Base-by-base conservation (phyloP, 1,140 invertebrate genomes). In the Coelopa frigida region DNA sequence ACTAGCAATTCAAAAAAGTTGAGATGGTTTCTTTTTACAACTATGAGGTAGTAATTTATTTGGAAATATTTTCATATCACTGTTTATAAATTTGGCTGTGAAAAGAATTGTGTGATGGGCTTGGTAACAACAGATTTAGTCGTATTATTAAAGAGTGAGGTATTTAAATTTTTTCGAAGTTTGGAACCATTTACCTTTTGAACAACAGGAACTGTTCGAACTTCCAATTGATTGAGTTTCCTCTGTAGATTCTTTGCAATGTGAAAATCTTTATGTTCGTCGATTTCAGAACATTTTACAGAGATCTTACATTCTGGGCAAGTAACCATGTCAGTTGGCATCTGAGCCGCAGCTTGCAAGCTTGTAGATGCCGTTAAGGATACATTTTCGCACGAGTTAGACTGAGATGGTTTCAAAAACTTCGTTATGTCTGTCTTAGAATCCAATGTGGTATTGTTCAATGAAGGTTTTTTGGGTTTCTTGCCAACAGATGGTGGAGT, bases 181-280 rank as follows among this genome's bases (percentile, higher is more conserved):
- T 18, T 21, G 15, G 18, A 17, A 7, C 56, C 40, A 0, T 44
- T 54, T 7, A 27, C 29, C 27, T 58, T 63, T 18, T 60, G 62
- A 10, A 21, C 33, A 12, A 43, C 39, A 7, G 26, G 18, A 8
- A 59, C 50, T 5, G 46, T 54, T 18, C 52, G 54, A 21, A 59
- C 48, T 22, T 66, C 55, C 18, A 62, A 47, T 22, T 61, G 55
- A 32, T 66, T 66, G 0, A 66, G 41, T 39, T 66, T 48, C 0
- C 58, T 55, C 33, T 68, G 82, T 24, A 87, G 56, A 55, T 75
- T 77, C 56, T 79, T 79, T 4, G 84, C 84, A 48, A 80, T 67
- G 59, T 87, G 84, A 65, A 78, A 86, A 69, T 87, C 83, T 44
- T 73, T 63, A 62, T 87, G 84, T 55, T 81, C 78, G 11, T 61